A percentile compares a stretch with the other conserved stretches of the same genome.
phyloP scores from a whole-genome alignment of 2,113 vertebrate species.

The Hirundichthys speculiger region DNA sequence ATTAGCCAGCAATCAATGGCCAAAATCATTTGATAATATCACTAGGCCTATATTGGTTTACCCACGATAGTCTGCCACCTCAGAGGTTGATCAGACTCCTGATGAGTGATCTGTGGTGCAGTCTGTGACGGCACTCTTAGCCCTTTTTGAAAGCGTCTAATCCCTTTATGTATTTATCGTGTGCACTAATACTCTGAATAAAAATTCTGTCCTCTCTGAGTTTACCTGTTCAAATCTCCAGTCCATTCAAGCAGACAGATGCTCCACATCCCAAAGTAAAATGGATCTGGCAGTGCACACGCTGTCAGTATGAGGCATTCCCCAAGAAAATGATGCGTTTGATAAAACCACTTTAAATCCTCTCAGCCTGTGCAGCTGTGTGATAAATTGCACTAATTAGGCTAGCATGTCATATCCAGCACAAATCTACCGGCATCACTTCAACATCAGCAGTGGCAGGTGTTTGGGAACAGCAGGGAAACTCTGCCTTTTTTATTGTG shows the following conservation, averaged over 20 bases:
- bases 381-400: slow-evolving; percentile 97
- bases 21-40: no score
- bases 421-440: slow-evolving; percentile 22
- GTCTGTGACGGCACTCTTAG: not conserved
- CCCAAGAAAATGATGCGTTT: slow-evolving; percentile 89
- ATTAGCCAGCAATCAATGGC: no score
- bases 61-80: no score
- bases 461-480: not conserved
- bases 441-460: slow-evolving; percentile 1
- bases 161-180: slow-evolving; percentile 25
- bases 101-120: no score
- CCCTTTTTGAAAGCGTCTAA: slow-evolving; percentile 14
- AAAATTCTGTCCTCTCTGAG: slow-evolving; percentile 15
- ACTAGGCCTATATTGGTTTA: no score
- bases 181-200: slow-evolving; percentile 6
- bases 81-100: no score
- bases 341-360: slow-evolving; percentile 88
- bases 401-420: slow-evolving; percentile 80
- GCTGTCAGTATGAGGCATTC: slow-evolving; percentile 88
- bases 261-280: slow-evolving; percentile 55
- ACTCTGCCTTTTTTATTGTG: not conserved
- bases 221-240: slow-evolving; percentile 26
- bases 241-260: slow-evolving; percentile 34
- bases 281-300: slow-evolving; percentile 81
- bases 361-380: slow-evolving; percentile 88